Percentiles rank a stretch among this genome's conserved stretches.
Conservation (phyloP, 2,888 invertebrate species). For the Pheosia gnoma region DNA sequence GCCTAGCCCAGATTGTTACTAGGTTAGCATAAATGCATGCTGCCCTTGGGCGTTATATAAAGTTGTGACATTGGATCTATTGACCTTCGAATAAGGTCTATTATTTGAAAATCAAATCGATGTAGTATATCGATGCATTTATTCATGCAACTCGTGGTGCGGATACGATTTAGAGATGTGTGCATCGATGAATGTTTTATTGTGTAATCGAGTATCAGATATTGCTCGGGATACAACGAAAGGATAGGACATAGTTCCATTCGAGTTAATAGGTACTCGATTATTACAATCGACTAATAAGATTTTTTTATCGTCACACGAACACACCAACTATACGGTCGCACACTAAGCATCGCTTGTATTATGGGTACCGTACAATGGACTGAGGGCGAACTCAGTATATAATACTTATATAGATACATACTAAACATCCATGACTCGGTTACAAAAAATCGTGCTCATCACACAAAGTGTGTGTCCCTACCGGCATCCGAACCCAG, state of each 20-base stretch:
- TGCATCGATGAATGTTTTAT: slow-evolving; percentile 28
- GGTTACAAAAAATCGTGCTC: too few relatives aligned
- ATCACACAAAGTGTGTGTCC: too few relatives aligned
- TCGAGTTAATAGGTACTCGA: too few relatives aligned
- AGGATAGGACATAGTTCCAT: not conserved
- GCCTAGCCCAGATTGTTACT: slow-evolving; percentile 54
- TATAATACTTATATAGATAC: too few relatives aligned
- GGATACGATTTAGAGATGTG: slow-evolving; percentile 35
- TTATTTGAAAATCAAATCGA: slow-evolving; percentile 60
- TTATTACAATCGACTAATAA: too few relatives aligned
- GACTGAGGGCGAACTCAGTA: too few relatives aligned
- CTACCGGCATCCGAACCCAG: too few relatives aligned
- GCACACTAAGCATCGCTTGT: too few relatives aligned
- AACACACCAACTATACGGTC: too few relatives aligned
- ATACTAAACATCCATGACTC: too few relatives aligned
- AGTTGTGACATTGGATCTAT: slow-evolving; percentile 48
- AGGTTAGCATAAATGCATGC: slow-evolving; percentile 37
- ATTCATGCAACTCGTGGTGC: slow-evolving; percentile 45
- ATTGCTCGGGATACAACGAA: not conserved
- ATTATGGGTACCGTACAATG: too few relatives aligned
- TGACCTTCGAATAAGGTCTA: slow-evolving; percentile 47
- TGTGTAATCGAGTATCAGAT: slow-evolving; percentile 15
- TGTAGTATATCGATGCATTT: slow-evolving; percentile 40
- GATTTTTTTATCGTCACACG: too few relatives aligned
- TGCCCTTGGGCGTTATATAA: slow-evolving; percentile 49